Conservation (phyloP, 2,888 invertebrate species). For the Campaea margaritaria region DNA sequence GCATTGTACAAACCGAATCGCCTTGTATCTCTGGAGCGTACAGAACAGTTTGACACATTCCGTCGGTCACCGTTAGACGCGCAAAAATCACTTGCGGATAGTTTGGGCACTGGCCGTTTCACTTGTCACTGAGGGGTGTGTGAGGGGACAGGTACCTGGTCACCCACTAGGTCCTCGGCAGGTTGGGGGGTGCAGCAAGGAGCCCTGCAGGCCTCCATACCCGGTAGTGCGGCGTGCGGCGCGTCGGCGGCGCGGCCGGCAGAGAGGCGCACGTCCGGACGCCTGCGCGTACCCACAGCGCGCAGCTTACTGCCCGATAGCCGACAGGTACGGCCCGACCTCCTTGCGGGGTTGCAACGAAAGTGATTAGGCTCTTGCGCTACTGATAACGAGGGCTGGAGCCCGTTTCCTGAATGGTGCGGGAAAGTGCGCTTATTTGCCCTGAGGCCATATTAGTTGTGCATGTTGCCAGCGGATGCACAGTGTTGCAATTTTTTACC, state of each 20-base stretch:
- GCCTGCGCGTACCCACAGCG: conserved; percentile 67
- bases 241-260: conserved; percentile 49
- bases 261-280: conserved; percentile 56
- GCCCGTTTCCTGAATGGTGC: conserved; percentile 52
- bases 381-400: conserved; percentile 79
- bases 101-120: conserved; percentile 21
- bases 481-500: too few relatives aligned
- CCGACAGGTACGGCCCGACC: conserved; percentile 70
- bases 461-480: neutral
- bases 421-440: conserved; percentile 42
- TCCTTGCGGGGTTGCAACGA: conserved; percentile 79
- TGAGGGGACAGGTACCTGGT: conserved; percentile 70
- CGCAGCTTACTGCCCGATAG: conserved; percentile 61
- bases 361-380: conserved; percentile 80
- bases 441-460: conserved; percentile 14
- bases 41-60: conserved; percentile 45
- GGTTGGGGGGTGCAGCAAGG: conserved; percentile 78
- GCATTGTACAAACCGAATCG: conserved; percentile 55
- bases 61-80: conserved; percentile 41
- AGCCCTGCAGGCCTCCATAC: conserved; percentile 84
- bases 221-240: conserved; percentile 62
- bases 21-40: conserved; percentile 44
- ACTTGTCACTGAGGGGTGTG: conserved; percentile 33
- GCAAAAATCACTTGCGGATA: conserved; percentile 40
- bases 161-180: conserved; percentile 82